Evolutionary conservation across 1,140 invertebrate genomes (phyloP).

Genomic region (Bactericera cockerelli): DNA sequence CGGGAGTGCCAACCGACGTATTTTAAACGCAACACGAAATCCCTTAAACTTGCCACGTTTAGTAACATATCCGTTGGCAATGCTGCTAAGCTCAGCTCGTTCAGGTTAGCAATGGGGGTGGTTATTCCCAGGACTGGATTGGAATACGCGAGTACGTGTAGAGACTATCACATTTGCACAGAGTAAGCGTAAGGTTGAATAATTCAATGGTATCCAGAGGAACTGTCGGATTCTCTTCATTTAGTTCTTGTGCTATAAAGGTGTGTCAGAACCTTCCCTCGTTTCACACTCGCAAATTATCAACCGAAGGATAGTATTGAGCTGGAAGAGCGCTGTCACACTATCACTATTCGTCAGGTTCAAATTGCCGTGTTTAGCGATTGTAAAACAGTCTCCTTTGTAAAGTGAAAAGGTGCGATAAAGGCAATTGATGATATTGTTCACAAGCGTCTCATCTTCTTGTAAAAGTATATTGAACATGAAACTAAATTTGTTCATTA

Average conservation of each 20-base stretch:
- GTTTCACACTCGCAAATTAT: background rate
- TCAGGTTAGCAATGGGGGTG: background rate
- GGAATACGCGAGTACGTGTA: background rate
- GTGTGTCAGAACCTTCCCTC: too few relatives aligned
- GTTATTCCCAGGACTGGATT: background rate
- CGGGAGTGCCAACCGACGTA: background rate
- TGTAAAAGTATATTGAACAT: background rate
- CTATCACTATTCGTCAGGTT: background rate
- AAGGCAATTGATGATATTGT: background rate
- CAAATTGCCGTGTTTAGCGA: background rate
- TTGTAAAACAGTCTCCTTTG: background rate
- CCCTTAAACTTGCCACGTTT: background rate
- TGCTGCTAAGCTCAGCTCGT: background rate
- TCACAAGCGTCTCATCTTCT: background rate
- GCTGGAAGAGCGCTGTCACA: background rate
- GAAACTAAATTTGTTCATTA: background rate
- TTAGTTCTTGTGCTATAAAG: background rate
- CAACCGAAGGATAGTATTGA: background rate
- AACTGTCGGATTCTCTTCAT: background rate
- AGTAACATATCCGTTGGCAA: background rate
- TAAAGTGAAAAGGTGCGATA: background rate
- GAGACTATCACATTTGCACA: background rate
- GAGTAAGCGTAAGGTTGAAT: background rate
- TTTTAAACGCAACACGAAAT: background rate
- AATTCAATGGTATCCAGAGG: background rate